Percentiles rank a stretch among this genome's conserved stretches.
Evolutionary conservation across 2,888 invertebrate species (phyloP).

Genomic region (Thysanoteuthis rhombus): DNA sequence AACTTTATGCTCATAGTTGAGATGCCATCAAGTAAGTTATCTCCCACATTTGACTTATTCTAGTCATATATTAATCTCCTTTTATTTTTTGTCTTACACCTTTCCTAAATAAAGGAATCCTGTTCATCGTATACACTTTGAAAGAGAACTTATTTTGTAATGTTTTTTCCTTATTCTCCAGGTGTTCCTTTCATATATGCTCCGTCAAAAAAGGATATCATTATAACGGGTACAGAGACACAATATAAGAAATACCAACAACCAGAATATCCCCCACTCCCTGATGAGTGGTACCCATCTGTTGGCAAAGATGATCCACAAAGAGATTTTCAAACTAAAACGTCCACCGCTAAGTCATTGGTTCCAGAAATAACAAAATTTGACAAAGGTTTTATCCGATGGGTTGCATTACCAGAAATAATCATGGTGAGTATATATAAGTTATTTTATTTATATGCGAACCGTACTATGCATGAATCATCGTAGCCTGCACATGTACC

Average conservation of each 20-base stretch:
- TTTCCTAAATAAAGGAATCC: too few relatives aligned
- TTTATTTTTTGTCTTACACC: too few relatives aligned
- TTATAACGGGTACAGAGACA: background rate
- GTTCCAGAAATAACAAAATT: background rate
- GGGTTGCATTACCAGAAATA: background rate
- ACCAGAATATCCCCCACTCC: background rate
- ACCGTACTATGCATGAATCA: too few relatives aligned
- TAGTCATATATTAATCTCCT: too few relatives aligned
- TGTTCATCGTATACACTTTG: too few relatives aligned
- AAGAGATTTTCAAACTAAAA: background rate
- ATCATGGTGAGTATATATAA: background rate
- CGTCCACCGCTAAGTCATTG: background rate
- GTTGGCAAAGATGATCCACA: background rate
- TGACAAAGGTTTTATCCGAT: background rate
- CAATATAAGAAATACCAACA: background rate
- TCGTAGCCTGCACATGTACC: too few relatives aligned
- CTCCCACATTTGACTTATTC: too few relatives aligned
- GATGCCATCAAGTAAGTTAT: too few relatives aligned
- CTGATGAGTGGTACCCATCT: background rate
- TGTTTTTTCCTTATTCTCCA: background rate
- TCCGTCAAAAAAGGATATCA: background rate
- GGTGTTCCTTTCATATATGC: background rate
- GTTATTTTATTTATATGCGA: too few relatives aligned
- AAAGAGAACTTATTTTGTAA: too few relatives aligned
- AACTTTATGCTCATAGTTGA: too few relatives aligned